Base-by-base conservation (phyloP, 2,113 vertebrate genomes). In the Todiramphus saurophagus region DNA sequence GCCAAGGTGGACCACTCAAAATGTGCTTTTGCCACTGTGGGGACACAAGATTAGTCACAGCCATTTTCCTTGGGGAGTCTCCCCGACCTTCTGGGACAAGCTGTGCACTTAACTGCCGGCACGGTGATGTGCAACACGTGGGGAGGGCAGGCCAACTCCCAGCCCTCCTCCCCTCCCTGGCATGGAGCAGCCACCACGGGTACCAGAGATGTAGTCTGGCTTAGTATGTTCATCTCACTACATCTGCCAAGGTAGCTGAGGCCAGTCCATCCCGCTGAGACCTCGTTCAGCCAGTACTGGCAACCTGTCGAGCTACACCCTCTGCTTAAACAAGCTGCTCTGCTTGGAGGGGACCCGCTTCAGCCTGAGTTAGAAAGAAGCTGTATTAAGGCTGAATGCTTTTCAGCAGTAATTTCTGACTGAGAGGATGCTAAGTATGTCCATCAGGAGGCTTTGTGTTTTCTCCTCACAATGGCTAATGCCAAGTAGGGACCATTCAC, bases 51-150 rank as follows among this genome's bases (percentile, higher is more conserved):
- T 27, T 7, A 51, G 23, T 8, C 0, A 2, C 21, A 44, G 44
- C 3, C 5, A 7, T 56, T 63, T 37, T 87, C 55, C 84, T 12
- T 37, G 15, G 21, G 56, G 13, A 82, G 3, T 60, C 19, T 50
- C 18, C 41, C 24, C 24, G 51, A 44, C 27, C n/a, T 20, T 17
- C 44, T 33, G 66, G 64, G 37, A 35, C 50, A 51, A 24, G 16
- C 48, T 59, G 27, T 37, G 35, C 7, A 3, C 53, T 12, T 56
- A 60, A 41, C 14, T 75, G 41, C 13, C 30, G 33, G 27, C 2
- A 3, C 11, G 16, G 35, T 2, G 1, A 72, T 3, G 11, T 43
- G 30, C n/a, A 59, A 31, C 3, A 21, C 0, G 0, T 13, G 46
- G 35, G 10, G 56, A 75, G 58, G n/a, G 8, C n/a, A 44, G 35